Evolutionary conservation across 2,113 vertebrate genomes (phyloP).

Genomic region (Lasiurus borealis): DNA sequence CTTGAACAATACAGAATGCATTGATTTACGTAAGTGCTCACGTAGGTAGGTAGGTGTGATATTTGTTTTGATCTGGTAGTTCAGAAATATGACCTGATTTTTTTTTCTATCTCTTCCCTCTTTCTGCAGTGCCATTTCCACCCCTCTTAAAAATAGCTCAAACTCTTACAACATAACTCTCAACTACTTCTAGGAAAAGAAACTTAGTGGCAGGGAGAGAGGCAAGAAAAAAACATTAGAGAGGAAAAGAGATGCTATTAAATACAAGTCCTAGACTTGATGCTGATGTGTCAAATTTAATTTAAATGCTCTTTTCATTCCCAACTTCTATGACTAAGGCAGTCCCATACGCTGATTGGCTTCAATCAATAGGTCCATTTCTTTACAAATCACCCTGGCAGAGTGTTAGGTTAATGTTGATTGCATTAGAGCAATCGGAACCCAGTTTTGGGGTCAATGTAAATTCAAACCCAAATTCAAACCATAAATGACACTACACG

Average conservation of each 20-base stretch:
- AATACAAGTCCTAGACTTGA: not conserved
- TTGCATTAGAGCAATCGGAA: not conserved
- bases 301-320: not conserved
- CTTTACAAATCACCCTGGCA: not conserved
- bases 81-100: not conserved
- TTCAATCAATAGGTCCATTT: not conserved
- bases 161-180: not conserved
- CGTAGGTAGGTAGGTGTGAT: not conserved
- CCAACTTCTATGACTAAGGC: not conserved
- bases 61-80: not conserved
- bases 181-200: not conserved
- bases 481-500: not conserved
- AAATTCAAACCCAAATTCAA: not conserved
- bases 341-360: not conserved
- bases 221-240: not conserved
- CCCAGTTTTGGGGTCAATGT: not conserved
- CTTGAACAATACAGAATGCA: constrained; percentile 12
- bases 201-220: not conserved
- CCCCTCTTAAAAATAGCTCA: not conserved
- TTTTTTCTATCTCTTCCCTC: not conserved
- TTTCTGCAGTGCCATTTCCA: not conserved
- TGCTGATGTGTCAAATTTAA: not conserved
- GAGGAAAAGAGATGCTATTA: not conserved
- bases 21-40: not conserved
- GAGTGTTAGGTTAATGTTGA: not conserved